Base-by-base conservation (phyloP, 2,797 vertebrate genomes). In the Pseudomugil gertrudae region DNA sequence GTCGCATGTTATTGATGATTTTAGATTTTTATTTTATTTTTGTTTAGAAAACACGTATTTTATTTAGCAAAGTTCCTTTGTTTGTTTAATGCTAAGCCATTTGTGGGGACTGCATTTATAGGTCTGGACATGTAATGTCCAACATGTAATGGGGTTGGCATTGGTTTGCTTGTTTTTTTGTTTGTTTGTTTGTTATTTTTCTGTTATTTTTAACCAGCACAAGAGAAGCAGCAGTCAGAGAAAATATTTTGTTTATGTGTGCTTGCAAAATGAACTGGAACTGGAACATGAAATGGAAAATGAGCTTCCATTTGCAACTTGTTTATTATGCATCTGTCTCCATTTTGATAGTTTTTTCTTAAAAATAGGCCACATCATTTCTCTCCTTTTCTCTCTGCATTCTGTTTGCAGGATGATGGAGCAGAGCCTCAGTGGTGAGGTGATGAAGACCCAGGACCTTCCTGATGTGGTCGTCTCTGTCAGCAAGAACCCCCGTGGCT, bases 371-470 rank as follows among this genome's bases (percentile, higher is more conserved):
- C 40, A 43, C 19, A n/a, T 19, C 0, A 19, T n/a, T 0, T 19
- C 6, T 9, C 13, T 4, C 23, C 15, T 26, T 9, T 26, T 13
- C 3, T 17, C 0, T 10, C 57, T 23, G 27, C 3, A 38, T 13
- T 35, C n/a, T 57, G 1, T 69, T n/a, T 60, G 8, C 73, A 98
- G 96, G 96, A 89, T 98, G 78, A 91, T 98, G 94, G 94, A 95
- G 64, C 90, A 96, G 91, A 94, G 95, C 81, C 90, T 98, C 67
- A 74, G 40, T 2, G 96, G 95, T 6, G 94, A 95, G 17, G 79
- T 94, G 84, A 89, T 97, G 90, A 96, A 96, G 92, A 95, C 93
- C 33, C 96, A 97, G 83, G 95, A 97, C 79, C 95, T 98, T 62
- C 95, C 96, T 0, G 5, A 0, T 5, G 92, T 97, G 55, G 72